Conservation (phyloP, 2,113 vertebrate species). For the Takifugu bimaculatus region DNA sequence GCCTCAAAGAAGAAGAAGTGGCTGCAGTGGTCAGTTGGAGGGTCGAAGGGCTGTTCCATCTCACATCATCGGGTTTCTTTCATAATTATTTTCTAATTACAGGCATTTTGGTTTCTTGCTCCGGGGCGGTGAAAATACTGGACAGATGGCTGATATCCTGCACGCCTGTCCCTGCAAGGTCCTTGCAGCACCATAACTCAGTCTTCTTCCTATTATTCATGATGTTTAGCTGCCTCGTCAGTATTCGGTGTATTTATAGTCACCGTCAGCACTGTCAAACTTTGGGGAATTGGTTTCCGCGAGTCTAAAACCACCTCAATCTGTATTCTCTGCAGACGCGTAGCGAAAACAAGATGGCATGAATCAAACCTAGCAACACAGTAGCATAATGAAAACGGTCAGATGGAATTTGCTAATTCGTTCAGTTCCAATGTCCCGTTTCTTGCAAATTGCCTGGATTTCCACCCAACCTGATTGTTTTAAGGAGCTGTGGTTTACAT, state of each 20-base stretch:
- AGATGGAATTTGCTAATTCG: too few relatives aligned
- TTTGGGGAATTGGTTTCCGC: too few relatives aligned
- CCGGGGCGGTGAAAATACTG: constrained; percentile 13
- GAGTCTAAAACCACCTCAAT: too few relatives aligned
- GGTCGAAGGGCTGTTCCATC: constrained; percentile 48
- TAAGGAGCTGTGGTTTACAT: constrained; percentile 3
- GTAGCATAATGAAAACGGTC: too few relatives aligned
- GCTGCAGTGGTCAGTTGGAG: constrained; percentile 25
- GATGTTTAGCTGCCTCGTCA: not conserved
- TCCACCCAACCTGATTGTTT: not conserved
- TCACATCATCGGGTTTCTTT: constrained; percentile 46
- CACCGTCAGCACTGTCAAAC: too few relatives aligned
- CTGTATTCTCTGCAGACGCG: too few relatives aligned
- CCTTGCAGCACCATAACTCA: not conserved
- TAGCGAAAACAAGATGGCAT: too few relatives aligned
- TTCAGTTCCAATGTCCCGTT: too few relatives aligned
- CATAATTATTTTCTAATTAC: constrained; percentile 48
- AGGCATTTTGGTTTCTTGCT: constrained; percentile 41
- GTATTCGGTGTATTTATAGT: not conserved
- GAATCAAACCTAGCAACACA: too few relatives aligned
- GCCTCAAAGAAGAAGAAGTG: constrained; percentile 25
- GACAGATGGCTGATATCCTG: constrained; percentile 43
- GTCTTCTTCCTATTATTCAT: not conserved
- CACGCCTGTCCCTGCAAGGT: constrained; percentile 5
- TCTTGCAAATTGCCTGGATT: too few relatives aligned